Conservation (phyloP, 1,140 invertebrate genomes). For the Trachymyrmex septentrionalis region DNA sequence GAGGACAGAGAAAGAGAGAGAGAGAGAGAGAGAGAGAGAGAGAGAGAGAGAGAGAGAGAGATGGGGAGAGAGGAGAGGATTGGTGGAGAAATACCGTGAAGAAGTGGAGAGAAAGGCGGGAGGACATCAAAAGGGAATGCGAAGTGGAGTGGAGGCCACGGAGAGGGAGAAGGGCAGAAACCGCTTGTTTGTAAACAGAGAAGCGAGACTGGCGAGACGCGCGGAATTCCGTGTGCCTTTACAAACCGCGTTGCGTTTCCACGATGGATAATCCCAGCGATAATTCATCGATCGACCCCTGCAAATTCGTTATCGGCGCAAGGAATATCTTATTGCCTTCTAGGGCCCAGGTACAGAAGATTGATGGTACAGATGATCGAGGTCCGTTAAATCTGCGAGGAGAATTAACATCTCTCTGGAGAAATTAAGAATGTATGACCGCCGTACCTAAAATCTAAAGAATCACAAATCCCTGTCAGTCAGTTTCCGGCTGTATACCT, state of each 20-base stretch:
- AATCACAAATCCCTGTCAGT: not conserved
- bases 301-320: not conserved
- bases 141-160: conserved; percentile 33
- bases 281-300: not conserved
- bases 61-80: not conserved
- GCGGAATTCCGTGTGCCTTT: conserved; percentile 1
- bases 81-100: not conserved
- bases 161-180: not conserved
- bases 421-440: not conserved
- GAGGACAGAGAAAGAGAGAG: not conserved
- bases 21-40: not conserved
- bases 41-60: not conserved
- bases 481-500: conserved; percentile 1
- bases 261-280: not conserved
- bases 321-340: not conserved
- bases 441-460: not conserved
- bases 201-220: conserved; percentile 43
- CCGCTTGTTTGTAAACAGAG: conserved; percentile 80
- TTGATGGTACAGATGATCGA: not conserved
- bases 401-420: not conserved
- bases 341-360: not conserved
- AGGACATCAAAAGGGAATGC: conserved; percentile 21
- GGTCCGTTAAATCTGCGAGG: not conserved
- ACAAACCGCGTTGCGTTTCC: not conserved
- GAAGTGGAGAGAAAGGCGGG: not conserved